Base-by-base conservation (phyloP, 2,888 invertebrate genomes). In the Nudaria mundana region DNA sequence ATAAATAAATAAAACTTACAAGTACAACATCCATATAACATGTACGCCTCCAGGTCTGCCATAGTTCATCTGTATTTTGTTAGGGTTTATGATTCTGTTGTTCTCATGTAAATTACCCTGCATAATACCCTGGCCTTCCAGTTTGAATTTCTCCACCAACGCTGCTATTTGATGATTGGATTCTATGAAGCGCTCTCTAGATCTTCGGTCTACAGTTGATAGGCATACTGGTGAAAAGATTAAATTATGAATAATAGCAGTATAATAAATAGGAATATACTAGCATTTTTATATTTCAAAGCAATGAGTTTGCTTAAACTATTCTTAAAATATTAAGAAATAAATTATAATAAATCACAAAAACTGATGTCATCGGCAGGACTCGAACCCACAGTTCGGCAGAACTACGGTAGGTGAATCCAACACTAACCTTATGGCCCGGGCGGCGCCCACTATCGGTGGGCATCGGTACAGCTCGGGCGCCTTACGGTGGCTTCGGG, bases 131-230 rank as follows among this genome's bases (percentile, higher is more conserved):
- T 93, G 93, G 0, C 97, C 97, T 78, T 97, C 97, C 20, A 94
- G 80, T 68, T 96, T 95, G 77, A 97, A 98, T 66, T 97, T 95
- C 61, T 97, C 97, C 0, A 98, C 97, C 10, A 98, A 80, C 0
- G 96, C 95, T 2, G 96, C 94, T 55, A 98, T 98, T 80, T 97
- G 97, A 60, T 96, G 95, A 71, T 97, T 97, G 1, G 98, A 98
- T 71, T 98, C 97, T 28, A 97, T 90, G 69, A 98, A 98, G 14
- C 97, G 91, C 70, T 98, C 98, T 8, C 97, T 91, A 0, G 97
- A 97, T 53, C 91, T 75, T 16, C 92, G 72, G 71, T 92, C 92
- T 11, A 92, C 92, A 1, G 92, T 92, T 39, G 92, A 91, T 10
- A 92, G 71, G 55, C 92, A 92, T 37, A 92, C 89, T 89, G 71